A percentile compares a stretch with the other conserved stretches of the same genome.
phyloP scores from a whole-genome alignment of 2,888 invertebrate genomes.

The Pasiphila rectangulata region DNA sequence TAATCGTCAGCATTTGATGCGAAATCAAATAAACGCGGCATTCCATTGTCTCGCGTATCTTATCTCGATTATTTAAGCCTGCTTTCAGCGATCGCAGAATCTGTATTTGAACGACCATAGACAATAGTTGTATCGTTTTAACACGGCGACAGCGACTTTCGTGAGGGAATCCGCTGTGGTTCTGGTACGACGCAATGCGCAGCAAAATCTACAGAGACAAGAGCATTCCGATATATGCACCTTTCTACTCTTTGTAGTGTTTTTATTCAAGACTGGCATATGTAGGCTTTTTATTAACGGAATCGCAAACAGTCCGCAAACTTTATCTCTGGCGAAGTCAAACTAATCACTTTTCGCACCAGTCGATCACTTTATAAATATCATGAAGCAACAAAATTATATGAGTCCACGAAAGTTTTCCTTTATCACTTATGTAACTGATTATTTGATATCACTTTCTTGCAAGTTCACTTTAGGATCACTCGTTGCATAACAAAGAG shows the following conservation, averaged over 20 bases:
- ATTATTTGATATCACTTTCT: no score
- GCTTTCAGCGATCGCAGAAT: constrained; percentile 48
- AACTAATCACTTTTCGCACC: constrained; percentile 1
- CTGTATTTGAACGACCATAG: constrained; percentile 72
- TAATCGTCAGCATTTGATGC: constrained; percentile 27
- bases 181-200: constrained; percentile 57
- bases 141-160: constrained; percentile 63
- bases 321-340: no score
- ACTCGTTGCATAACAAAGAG: constrained; percentile 63
- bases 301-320: constrained; percentile 20
- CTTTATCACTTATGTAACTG: background rate
- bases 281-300: constrained; percentile 62
- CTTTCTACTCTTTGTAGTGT: constrained; percentile 60
- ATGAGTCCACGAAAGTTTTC: background rate
- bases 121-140: constrained; percentile 73
- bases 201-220: constrained; percentile 65
- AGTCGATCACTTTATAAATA: background rate
- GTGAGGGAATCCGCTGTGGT: constrained; percentile 63
- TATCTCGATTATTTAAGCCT: constrained; percentile 19
- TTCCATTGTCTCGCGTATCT: constrained; percentile 47
- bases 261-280: constrained; percentile 66
- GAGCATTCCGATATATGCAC: constrained; percentile 61
- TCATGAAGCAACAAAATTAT: background rate
- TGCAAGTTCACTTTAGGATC: constrained; percentile 40
- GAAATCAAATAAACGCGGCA: constrained; percentile 44